Conservation (phyloP, 2,888 invertebrate genomes). For the Caenorhabditis becei region DNA sequence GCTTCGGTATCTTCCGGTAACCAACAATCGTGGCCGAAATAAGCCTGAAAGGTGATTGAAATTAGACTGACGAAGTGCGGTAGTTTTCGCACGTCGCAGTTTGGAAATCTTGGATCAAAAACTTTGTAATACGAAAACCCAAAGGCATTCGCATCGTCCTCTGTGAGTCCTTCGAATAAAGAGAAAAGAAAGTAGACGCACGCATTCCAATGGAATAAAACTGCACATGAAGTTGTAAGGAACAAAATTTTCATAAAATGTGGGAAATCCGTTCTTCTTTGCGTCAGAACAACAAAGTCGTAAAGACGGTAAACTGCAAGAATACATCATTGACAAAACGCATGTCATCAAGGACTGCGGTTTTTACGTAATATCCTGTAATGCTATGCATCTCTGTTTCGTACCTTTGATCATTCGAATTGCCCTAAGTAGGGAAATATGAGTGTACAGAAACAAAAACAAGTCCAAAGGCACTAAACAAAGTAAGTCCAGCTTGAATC, state of each 20-base stretch:
- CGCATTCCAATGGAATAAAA: slow-evolving; percentile 77
- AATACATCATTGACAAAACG: neutral
- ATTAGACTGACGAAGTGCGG: too few relatives aligned
- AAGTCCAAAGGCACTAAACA: slow-evolving; percentile 73
- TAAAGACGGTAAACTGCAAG: slow-evolving; percentile 63
- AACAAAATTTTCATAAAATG: slow-evolving; percentile 75
- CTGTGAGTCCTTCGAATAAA: slow-evolving; percentile 73
- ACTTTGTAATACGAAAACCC: slow-evolving; percentile 76
- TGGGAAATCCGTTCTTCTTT: slow-evolving; percentile 63
- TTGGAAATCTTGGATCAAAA: slow-evolving; percentile 75
- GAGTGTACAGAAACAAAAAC: slow-evolving; percentile 49
- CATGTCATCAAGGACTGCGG: too few relatives aligned
- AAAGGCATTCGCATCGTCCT: slow-evolving; percentile 73
- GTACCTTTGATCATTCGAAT: slow-evolving; percentile 59
- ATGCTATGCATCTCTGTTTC: too few relatives aligned
- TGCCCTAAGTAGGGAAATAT: slow-evolving; percentile 54
- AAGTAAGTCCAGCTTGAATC: slow-evolving; percentile 68
- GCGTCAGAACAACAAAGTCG: slow-evolving; percentile 65
- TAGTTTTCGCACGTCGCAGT: slow-evolving; percentile 67
- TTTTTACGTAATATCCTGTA: too few relatives aligned
- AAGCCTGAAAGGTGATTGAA: slow-evolving; percentile 37
- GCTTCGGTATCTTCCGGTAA: slow-evolving; percentile 37
- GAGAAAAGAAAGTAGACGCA: slow-evolving; percentile 79
- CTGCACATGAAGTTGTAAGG: slow-evolving; percentile 64
- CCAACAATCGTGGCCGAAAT: slow-evolving; percentile 52